Base-by-base conservation (phyloP, 2,797 vertebrate species). In the Gephyroberyx darwinii region DNA sequence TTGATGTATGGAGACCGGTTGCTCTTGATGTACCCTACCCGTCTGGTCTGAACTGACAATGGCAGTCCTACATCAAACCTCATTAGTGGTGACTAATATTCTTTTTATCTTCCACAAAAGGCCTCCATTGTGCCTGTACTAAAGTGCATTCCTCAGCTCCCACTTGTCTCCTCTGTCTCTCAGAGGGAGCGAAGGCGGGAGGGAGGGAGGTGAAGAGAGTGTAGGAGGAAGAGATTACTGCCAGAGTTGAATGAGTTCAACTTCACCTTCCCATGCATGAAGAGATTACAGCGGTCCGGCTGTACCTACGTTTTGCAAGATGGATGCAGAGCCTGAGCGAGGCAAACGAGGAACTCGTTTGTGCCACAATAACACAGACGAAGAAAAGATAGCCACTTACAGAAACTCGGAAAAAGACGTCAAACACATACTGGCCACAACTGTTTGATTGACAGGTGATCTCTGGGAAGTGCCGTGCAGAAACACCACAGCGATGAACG, bases 41-140 rank as follows among this genome's bases (percentile, higher is more conserved):
- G 77, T 75, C 76, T 80, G 82, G 69, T 30, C 69, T 57, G 61
- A 71, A 71, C 86, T 54, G 69, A 84, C 82, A 79, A 78, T 83
- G 73, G 69, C 82, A 81, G 84, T 70, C 65, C 82, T 80, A 80
- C 82, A 86, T 90, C 84, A 86, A 83, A 86, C 87, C 84, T 87
- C 87, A 88, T 90, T 89, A 90, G 87, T 50, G 65, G 72, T 76
- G 77, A 85, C 84, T 91, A 86, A 86, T 89, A 88, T 88, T 91
- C 85, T 86, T 92, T 90, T 89, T 80, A 91, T 91, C 87, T 83
- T 80, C 54, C 71, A 83, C 84, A 85, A 86, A 88, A 79, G 82
- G 71, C 77, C 51, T 80, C 77, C 73, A 86, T 88, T 89, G 84
- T 86, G 70, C 65, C 68, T 8, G 66, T 0, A 12, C 55, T 79